Base-by-base conservation (phyloP, 2,888 invertebrate genomes). In the Nomada fabriciana region DNA sequence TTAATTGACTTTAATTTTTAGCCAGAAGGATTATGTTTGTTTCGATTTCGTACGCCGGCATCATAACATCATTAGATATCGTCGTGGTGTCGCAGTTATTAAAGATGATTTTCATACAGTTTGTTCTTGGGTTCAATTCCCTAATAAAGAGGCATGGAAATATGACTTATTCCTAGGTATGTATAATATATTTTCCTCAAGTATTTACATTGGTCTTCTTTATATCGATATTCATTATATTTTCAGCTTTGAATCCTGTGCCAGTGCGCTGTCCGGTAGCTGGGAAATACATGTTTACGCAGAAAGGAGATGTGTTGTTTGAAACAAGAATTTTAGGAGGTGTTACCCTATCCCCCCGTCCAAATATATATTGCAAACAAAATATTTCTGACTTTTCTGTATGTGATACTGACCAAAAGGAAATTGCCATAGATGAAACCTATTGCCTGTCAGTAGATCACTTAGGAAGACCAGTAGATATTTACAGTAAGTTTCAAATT, bases 361-460 rank as follows among this genome's bases (percentile, higher is more conserved):
- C 98, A 4, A 98, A 98, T 92, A 96, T 98, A 77, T 97, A 97
- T 92, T 99, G 99, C 92, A 97, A 98, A 94, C 96, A 98, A 91
- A 98, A 98, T 91, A 98, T 98, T 84, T 98, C 99, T 0, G 99
- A 99, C 94, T 97, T 99, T 91, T 98, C 98, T 0, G 98, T 99
- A 0, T 99, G 99, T 91, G 98, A 98, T 94, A 97, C 97, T 1
- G 98, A 99, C 92, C 98, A 98, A 93, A 99, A 98, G 93, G 98
- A 98, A 92, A 96, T 99, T 90, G 96, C 97, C 73, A 97, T 99
- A 69, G 99, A 99, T 94, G 98, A 98, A 90, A 98, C 98, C 88
- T 98, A 99, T 92, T 99, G 99, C 92, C 95, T 99, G 29, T 97
- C 98, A n/a, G 98, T 99, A 5, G 99, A 99, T 94, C 97, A 99